These are phyloP conservation scores for Pseudanteris insignis DNA, from an alignment of 2,888 invertebrate species.

Conservation along the genomic window DNA sequence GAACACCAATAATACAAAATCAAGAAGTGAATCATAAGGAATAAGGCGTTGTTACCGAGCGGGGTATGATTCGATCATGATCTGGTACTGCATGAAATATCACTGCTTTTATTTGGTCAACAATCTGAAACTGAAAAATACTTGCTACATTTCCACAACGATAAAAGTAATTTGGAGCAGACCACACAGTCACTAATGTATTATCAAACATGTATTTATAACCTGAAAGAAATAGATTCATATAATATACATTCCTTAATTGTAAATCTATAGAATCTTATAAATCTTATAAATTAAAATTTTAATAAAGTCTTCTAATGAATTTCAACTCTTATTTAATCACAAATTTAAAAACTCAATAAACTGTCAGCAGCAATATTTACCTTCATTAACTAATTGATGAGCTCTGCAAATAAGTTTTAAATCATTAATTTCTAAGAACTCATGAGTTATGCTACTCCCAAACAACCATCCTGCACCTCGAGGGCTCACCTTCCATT, in stretches of 20 bases:
- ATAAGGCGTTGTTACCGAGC: conserved; percentile 93
- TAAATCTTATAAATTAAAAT: too few species aligned
- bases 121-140: conserved; percentile 87
- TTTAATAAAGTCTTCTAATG: too few species aligned
- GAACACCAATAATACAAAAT: conserved; percentile 32
- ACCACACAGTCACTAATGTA: conserved; percentile 97
- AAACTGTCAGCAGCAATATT: conserved; percentile 25
- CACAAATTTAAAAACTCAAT: too few species aligned
- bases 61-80: conserved; percentile 90
- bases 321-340: too few species aligned
- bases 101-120: conserved; percentile 81
- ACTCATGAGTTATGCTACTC: conserved; percentile 90
- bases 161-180: conserved; percentile 99
- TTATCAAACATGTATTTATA: conserved; percentile 99
- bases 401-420: conserved; percentile 97
- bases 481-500: conserved; percentile 92
- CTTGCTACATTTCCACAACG: conserved; percentile 98
- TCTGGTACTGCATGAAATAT: conserved; percentile 97
- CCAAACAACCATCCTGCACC: conserved; percentile 99
- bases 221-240: conserved; percentile 74
- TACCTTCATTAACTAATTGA: conserved; percentile 98
- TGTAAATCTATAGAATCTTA: too few species aligned
- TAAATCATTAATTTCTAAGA: conserved; percentile 92
- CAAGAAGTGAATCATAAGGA: conserved; percentile 78
- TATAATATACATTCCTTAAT: too few species aligned